Conservation (phyloP, 2,888 invertebrate species). For the Chesias legatella region DNA sequence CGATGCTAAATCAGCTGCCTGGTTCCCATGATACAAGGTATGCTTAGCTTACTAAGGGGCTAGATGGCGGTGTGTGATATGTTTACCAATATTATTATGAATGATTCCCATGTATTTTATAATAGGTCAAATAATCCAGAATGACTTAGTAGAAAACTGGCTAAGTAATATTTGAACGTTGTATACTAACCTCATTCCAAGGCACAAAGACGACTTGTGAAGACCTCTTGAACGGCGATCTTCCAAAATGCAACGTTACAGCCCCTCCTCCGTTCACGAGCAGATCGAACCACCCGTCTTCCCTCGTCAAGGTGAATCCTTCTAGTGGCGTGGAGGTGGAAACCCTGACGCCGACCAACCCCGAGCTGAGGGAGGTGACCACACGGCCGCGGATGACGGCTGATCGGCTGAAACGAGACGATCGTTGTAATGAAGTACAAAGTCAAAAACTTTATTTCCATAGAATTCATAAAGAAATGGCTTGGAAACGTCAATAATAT, state of each 20-base stretch:
- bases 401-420: conserved; percentile 86
- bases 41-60: too few species aligned
- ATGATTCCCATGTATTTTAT: too few species aligned
- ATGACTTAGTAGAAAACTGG: too few species aligned
- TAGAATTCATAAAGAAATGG: too few species aligned
- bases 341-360: conserved; percentile 97
- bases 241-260: conserved; percentile 95
- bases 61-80: too few species aligned
- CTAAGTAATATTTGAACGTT: too few species aligned
- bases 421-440: conserved; percentile 8
- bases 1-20: too few species aligned
- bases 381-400: conserved; percentile 98
- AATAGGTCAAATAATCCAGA: too few species aligned
- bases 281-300: conserved; percentile 98
- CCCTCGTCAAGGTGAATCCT: conserved; percentile 95
- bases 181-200: conserved; percentile 90
- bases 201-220: conserved; percentile 95
- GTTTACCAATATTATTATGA: too few species aligned
- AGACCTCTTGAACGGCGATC: conserved; percentile 93
- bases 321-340: conserved; percentile 96
- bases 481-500: too few species aligned
- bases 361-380: conserved; percentile 93
- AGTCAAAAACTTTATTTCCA: too few species aligned
- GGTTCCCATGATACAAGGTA: too few species aligned
- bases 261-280: conserved; percentile 99